phyloP scores from a whole-genome alignment of 2,797 vertebrate species.

The Scolopax bukidnonensis region DNA sequence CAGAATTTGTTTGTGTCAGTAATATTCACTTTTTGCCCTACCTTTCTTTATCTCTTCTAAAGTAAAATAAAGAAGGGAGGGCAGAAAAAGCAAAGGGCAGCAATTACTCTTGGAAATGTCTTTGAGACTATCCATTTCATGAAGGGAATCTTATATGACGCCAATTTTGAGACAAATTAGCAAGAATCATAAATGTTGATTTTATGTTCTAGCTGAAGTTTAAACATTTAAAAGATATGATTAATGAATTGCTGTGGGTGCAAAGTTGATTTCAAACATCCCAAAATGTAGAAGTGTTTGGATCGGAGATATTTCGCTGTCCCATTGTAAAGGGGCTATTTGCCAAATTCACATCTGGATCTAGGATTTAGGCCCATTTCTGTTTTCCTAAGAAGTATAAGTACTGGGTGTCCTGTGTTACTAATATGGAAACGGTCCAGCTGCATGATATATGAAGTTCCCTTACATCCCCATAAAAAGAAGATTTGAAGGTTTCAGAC shows the following conservation, averaged over 20 bases:
- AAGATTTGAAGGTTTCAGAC: conserved; percentile 10
- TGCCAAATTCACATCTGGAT: conserved; percentile 70
- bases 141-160: not conserved
- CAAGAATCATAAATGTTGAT: conserved; percentile 39
- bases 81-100: conserved; percentile 12
- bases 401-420: conserved; percentile 47
- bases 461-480: conserved; percentile 28
- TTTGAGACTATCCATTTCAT: conserved; percentile 16
- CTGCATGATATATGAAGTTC: conserved; percentile 29
- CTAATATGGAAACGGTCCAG: conserved; percentile 48
- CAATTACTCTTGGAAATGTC: conserved; percentile 30
- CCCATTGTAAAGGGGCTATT: conserved; percentile 20
- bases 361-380: conserved; percentile 30
- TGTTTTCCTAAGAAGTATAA: conserved; percentile 37
- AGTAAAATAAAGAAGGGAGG: conserved; percentile 9
- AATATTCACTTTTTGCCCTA: conserved; percentile 38
- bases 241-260: conserved; percentile 40
- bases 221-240: conserved; percentile 48
- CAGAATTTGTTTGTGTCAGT: conserved; percentile 52
- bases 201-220: conserved; percentile 34
- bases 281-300: conserved; percentile 39
- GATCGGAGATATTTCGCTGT: not conserved
- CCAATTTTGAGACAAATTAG: conserved; percentile 55
- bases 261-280: conserved; percentile 58
- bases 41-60: conserved; percentile 48